Evolutionary conservation across 2,888 invertebrate species (phyloP), one percentile per base, ranked within the genome.

Genomic region (Sepiola atlantica): DNA sequence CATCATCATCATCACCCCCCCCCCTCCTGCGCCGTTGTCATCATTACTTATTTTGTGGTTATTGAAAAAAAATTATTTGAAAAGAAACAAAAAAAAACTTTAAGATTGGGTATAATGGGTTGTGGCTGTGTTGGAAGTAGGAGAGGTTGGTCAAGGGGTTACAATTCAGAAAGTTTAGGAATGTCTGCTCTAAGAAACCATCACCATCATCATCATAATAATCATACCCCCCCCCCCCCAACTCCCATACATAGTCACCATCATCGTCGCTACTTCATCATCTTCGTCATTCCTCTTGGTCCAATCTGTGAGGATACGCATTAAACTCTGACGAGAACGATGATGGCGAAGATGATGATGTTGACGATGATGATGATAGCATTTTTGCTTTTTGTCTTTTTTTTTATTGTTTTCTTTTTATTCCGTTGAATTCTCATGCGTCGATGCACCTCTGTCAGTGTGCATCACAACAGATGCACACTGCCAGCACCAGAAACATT

Each of bases 371-470:
- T 77, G 77, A n/a, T 77, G 77, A 77, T n/a, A 10, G 77, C n/a
- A 77, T 77, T n/a, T 77, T 77, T 45, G 45, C 45, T 45, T 45
- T 45, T 45, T 45, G 45, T 45, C 45, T 45, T 45, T 45, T 8
- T 45, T 45, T 77, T n/a, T 77, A n/a, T 77, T 77, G n/a, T n/a
- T n/a, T n/a, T 45, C 45, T 45, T 45, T 77, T n/a, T 77, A n/a
- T 77, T 77, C 77, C n/a, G 45, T 77, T 14, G 77, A 77, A 77
- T n/a, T 77, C n/a, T 77, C 77, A 77, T 77, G 77, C 77, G 77
- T n/a, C n/a, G n/a, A 77, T 77, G n/a, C 77, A n/a, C 77, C 77
- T n/a, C n/a, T 77, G 77, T 77, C 77, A 77, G n/a, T 77, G n/a
- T n/a, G 77, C n/a, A 77, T 77, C 77, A 77, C 45, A 77, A 77